Evolutionary conservation across 1,140 invertebrate genomes (phyloP).

Genomic region (Hylaeus anthracinus): DNA sequence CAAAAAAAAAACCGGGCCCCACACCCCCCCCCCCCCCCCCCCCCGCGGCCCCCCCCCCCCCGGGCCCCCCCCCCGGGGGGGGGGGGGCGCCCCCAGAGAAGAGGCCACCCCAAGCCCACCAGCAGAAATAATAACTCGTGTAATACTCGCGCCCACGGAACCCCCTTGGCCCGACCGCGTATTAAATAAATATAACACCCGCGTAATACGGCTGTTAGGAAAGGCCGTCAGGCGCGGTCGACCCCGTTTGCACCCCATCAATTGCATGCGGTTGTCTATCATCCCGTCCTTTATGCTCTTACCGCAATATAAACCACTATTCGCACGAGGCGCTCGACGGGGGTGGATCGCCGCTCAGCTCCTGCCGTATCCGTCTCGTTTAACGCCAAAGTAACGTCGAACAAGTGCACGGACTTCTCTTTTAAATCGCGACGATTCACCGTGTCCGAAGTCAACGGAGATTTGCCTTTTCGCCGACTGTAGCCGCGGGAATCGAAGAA

Average conservation of each 20-base stretch:
- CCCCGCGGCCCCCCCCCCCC: too few species aligned
- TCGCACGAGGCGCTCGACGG: conserved; percentile 19
- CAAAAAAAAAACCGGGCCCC: too few species aligned
- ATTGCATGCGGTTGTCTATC: conserved; percentile 73
- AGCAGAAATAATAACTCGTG: conserved; percentile 75
- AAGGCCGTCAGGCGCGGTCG: conserved; percentile 67
- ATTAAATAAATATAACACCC: conserved; percentile 77
- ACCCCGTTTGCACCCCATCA: conserved; percentile 76
- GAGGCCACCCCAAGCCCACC: conserved; percentile 50
- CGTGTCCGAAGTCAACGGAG: too few species aligned
- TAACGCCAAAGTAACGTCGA: conserved; percentile 33
- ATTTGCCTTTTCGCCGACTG: too few species aligned
- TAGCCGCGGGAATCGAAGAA: too few species aligned
- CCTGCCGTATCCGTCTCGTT: conserved; percentile 42
- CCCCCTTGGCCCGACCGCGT: conserved; percentile 46
- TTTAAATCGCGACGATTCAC: too few species aligned
- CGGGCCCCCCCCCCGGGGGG: too few species aligned
- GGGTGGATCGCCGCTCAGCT: conserved; percentile 44
- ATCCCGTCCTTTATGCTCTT: conserved; percentile 43
- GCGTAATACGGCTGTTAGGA: conserved; percentile 73
- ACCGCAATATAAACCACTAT: conserved; percentile 64
- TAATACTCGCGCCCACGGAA: conserved; percentile 48
- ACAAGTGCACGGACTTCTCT: background rate
- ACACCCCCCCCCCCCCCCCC: too few species aligned
- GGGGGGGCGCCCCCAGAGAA: too few species aligned